Evolutionary conservation across 2,888 invertebrate species (phyloP).

Genomic region (Prosapia bicincta): DNA sequence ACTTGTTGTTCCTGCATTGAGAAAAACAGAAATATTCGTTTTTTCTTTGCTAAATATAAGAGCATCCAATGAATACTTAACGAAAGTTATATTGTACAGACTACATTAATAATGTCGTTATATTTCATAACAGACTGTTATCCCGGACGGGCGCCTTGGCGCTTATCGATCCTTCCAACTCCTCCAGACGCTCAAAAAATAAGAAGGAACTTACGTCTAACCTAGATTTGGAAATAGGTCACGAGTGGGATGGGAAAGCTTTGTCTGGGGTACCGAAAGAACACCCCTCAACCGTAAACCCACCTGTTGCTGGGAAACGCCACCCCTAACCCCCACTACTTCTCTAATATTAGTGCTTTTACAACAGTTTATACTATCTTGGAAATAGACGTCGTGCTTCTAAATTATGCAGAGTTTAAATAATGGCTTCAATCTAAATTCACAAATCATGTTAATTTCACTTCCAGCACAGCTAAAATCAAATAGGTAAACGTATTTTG

Average conservation of each 20-base stretch:
- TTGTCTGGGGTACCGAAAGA: slow-evolving; percentile 16
- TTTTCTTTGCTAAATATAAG: too few species aligned
- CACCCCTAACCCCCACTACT: neutral
- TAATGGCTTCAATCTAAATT: too few species aligned
- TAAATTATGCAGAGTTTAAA: too few species aligned
- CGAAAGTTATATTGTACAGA: too few species aligned
- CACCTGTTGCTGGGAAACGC: slow-evolving; percentile 26
- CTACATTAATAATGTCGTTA: neutral
- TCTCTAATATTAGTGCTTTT: neutral
- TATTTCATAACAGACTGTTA: neutral
- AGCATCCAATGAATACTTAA: too few species aligned
- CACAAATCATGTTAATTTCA: too few species aligned
- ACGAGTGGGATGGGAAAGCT: slow-evolving; percentile 20
- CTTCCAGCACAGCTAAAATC: too few species aligned
- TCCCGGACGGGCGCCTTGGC: slow-evolving; percentile 3
- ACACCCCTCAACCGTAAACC: slow-evolving; percentile 9
- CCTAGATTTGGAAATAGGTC: slow-evolving; percentile 32
- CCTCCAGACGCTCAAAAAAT: slow-evolving; percentile 32
- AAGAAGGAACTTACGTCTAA: slow-evolving; percentile 30
- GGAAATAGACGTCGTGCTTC: neutral
- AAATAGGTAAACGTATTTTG: too few species aligned
- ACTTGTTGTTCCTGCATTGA: too few species aligned
- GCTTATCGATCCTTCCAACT: slow-evolving; percentile 20
- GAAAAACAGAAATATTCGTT: too few species aligned
- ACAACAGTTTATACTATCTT: neutral